Conservation (phyloP, 1,140 invertebrate species). For the Drosophila repletoides region DNA sequence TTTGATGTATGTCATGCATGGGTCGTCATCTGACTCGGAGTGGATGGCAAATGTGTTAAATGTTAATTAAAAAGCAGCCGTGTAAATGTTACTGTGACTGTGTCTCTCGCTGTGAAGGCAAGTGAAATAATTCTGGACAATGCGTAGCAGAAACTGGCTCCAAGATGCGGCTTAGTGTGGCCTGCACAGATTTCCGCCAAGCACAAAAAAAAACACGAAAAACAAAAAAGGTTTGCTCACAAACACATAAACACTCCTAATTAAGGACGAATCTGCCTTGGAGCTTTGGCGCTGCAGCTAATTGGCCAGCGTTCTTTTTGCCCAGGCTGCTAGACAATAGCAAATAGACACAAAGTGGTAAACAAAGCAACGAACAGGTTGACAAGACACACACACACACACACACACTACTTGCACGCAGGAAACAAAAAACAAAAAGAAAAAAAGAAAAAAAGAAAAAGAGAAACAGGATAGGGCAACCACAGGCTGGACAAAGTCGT, state of each 20-base stretch:
- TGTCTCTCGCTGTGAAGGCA: not conserved
- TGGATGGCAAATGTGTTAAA: constrained; percentile 63
- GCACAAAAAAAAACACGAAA: no score
- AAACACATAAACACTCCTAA: constrained; percentile 75
- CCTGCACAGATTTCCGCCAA: constrained; percentile 5
- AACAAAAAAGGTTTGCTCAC: constrained; percentile 63
- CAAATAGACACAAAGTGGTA: constrained; percentile 21
- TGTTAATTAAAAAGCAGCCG: constrained; percentile 74
- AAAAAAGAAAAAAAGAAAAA: not conserved
- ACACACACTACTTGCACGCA: not conserved
- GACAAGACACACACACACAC: constrained; percentile 28
- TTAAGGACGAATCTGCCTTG: constrained; percentile 47
- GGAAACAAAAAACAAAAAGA: not conserved
- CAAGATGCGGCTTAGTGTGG: constrained; percentile 40
- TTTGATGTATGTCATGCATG: constrained; percentile 75
- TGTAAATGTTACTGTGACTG: constrained; percentile 20
- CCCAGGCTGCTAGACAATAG: constrained; percentile 50
- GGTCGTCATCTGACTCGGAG: constrained; percentile 2
- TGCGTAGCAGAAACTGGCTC: constrained; percentile 1
- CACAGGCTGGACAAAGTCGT: constrained; percentile 40
- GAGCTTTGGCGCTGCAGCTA: constrained; percentile 43
- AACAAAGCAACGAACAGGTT: constrained; percentile 53
- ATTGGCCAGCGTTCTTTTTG: constrained; percentile 70
- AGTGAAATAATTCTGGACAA: not conserved
- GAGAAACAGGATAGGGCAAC: constrained; percentile 23